Base-by-base conservation (phyloP, 2,113 vertebrate species). In the Erythrocercus mccallii region DNA sequence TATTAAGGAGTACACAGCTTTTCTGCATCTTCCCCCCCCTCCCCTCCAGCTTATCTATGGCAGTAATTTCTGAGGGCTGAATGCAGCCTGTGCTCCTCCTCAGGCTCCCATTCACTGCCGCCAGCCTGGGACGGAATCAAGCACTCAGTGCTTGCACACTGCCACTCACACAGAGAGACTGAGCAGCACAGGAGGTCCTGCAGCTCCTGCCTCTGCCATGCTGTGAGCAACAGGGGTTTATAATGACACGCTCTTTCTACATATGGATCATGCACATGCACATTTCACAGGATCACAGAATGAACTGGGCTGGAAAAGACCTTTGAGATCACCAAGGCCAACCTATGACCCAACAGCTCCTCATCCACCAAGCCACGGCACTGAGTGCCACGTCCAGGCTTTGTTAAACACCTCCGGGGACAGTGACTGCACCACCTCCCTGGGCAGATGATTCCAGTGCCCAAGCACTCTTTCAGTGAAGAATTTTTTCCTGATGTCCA, bases 121-220 rank as follows among this genome's bases (percentile, higher is more conserved):
- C 62, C 60, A 86, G 62, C 50, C 2, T 12, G 22, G 30, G 77
- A 16, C 64, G 11, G n/a, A n/a, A n/a, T n/a, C n/a, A 40, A 40
- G 42, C 47, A 68, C 5, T 5, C 11, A 2, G 17, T 11, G 68
- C 31, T 30, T 0, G 7, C 31, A 56, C 35, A 2, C 6, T 33
- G 7, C 44, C 4, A 19, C 38, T 9, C 44, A 3, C 2, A 15
- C 17, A 7, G n/a, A 0, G 3, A 51, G 8, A 24, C 42, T 16
- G 51, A 31, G 28, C 20, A 31, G 42, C 42, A 62, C 1, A 8
- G 23, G 14, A 65, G 31, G 9, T 37, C 30, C 71, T 35, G 23
- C 8, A 22, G 2, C 25, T 50, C 62, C 50, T 54, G 84, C 40
- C 21, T n/a, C 12, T 23, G 6, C n/a, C 30, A 28, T 1, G 19